A percentile compares a stretch with the other conserved stretches of the same genome.
These are phyloP conservation scores for Numida meleagris DNA, from an alignment of 2,113 vertebrate genomes.

Conservation along the genomic window DNA sequence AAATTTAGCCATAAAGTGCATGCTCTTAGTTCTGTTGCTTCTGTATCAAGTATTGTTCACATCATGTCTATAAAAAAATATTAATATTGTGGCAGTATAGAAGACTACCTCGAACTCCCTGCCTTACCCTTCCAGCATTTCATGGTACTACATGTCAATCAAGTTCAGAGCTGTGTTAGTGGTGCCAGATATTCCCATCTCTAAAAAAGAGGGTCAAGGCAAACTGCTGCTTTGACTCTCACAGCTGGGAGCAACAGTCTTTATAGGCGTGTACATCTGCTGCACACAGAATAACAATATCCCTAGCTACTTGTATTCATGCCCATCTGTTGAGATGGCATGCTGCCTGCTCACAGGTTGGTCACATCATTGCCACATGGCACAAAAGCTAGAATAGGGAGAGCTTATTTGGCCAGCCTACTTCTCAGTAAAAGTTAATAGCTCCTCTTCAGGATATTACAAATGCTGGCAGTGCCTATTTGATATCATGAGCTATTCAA, in stretches of 20 bases:
- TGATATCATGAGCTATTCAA: background rate
- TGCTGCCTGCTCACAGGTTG: constrained; percentile 51
- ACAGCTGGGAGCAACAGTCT: constrained; percentile 41
- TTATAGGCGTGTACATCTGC: constrained; percentile 51
- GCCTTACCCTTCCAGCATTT: background rate
- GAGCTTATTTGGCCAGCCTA: background rate
- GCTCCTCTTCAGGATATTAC: background rate
- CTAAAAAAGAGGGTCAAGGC: constrained; percentile 28
- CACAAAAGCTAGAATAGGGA: background rate
- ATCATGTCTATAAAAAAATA: background rate
- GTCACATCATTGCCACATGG: constrained; percentile 51
- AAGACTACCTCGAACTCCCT: background rate
- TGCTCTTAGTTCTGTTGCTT: background rate
- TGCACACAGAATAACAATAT: background rate
- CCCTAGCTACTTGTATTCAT: background rate
- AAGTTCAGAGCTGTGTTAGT: constrained; percentile 3
- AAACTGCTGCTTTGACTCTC: constrained; percentile 61
- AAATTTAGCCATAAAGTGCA: background rate
- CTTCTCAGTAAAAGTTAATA: constrained; percentile 20
- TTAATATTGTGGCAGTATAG: background rate
- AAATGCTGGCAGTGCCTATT: background rate
- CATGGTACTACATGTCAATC: background rate
- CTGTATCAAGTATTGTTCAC: background rate
- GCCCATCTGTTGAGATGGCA: constrained; percentile 68
- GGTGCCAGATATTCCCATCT: background rate